These are phyloP conservation scores for Latrodectus geometricus DNA, from an alignment of 1,140 invertebrate species.

Conservation along the genomic window DNA sequence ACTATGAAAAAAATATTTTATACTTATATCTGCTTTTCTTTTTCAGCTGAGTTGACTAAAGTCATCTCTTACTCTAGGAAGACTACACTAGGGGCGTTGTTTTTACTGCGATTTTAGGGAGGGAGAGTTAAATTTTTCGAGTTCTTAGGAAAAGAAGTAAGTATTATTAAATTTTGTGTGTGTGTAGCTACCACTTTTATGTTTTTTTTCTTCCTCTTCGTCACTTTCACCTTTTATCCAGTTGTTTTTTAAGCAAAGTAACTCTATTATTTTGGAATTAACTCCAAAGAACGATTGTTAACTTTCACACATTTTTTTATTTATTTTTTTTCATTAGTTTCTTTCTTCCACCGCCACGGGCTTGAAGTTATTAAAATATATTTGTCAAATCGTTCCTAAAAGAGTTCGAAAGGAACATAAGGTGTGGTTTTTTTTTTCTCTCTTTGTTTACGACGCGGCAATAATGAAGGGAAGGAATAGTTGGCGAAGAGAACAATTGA, in stretches of 20 bases:
- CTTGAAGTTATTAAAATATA: constrained; percentile 47
- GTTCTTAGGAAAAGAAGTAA: neutral
- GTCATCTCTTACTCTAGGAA: neutral
- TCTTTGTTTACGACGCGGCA: constrained; percentile 46
- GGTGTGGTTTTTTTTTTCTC: constrained; percentile 36
- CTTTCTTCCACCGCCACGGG: neutral
- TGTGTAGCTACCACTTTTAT: constrained; percentile 9
- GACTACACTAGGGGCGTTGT: neutral
- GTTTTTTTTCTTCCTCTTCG: constrained; percentile 10
- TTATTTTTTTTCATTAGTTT: constrained; percentile 27
- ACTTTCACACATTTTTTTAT: neutral
- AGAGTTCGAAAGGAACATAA: constrained; percentile 3
- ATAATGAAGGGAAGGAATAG: constrained; percentile 53
- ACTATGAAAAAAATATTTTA: constrained; percentile 16
- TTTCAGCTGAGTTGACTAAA: constrained; percentile 36
- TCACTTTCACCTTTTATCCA: neutral
- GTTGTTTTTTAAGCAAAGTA: constrained; percentile 45
- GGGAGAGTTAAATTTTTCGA: constrained; percentile 51
- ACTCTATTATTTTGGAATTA: constrained; percentile 62
- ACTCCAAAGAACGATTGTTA: neutral
- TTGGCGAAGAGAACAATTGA: constrained; percentile 55
- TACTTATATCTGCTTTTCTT: constrained; percentile 8
- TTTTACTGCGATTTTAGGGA: neutral
- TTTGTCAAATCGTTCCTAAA: constrained; percentile 10
- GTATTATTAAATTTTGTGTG: constrained; percentile 55